Evolutionary conservation across 2,797 vertebrate species (phyloP).

Genomic region (Smutsia gigantea): DNA sequence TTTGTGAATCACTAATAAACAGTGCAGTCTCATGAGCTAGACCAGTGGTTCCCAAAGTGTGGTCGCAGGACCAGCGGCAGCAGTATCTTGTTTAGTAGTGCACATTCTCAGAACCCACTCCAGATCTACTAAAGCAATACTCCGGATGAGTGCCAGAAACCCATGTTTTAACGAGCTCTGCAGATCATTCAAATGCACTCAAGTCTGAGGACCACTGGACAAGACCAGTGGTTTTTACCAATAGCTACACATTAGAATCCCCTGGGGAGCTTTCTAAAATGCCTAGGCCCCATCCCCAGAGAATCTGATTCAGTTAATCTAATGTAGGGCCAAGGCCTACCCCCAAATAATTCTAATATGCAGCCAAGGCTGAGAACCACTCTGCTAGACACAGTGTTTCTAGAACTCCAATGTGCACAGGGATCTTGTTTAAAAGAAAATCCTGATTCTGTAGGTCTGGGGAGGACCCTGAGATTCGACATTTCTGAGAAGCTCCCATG

Average conservation of each 20-base stretch:
- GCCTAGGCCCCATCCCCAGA: neutral
- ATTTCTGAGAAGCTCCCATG: neutral
- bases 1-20: neutral
- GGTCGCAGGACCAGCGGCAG: neutral
- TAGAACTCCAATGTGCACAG: neutral
- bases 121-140: neutral
- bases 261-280: neutral
- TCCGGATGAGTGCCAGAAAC: neutral
- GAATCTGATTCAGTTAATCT: neutral
- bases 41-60: neutral
- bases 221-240: neutral
- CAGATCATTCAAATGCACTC: neutral
- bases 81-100: neutral
- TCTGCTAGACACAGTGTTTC: neutral
- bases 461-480: neutral
- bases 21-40: neutral
- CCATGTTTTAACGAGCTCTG: neutral
- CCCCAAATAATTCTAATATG: neutral
- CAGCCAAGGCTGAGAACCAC: neutral
- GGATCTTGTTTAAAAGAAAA: neutral
- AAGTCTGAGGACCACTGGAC: neutral
- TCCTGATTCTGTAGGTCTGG: neutral
- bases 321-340: neutral
- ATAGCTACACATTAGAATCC: neutral
- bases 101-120: neutral